Evolutionary conservation across 2,797 vertebrate genomes (phyloP).

Genomic region (Hemibagrus guttatus): DNA sequence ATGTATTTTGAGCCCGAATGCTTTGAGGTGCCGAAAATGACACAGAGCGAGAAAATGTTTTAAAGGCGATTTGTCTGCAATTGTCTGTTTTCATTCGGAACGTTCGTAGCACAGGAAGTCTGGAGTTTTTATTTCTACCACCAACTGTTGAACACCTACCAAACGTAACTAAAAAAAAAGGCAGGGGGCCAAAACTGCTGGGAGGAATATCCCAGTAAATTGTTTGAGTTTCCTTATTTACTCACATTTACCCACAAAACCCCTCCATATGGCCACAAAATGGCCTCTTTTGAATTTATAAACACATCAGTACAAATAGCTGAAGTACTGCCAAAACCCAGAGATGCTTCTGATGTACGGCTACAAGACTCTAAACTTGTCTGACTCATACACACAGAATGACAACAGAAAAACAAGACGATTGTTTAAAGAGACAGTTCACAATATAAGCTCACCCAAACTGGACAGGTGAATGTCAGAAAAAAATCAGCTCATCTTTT

Average conservation of each 20-base stretch:
- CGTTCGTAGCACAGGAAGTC: conserved; percentile 60
- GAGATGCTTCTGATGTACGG: conserved; percentile 18
- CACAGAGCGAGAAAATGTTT: conserved; percentile 60
- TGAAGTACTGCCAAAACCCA: conserved; percentile 57
- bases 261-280: conserved; percentile 38
- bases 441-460: too few relatives aligned
- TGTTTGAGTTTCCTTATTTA: conserved; percentile 53
- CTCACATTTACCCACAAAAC: conserved; percentile 45
- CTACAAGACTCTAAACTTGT: background rate
- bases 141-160: conserved; percentile 66
- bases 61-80: conserved; percentile 69
- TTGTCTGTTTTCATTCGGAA: conserved; percentile 66
- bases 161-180: conserved; percentile 64
- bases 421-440: background rate
- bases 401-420: background rate
- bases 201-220: conserved; percentile 51
- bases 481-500: too few relatives aligned
- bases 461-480: too few relatives aligned
- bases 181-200: conserved; percentile 54
- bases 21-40: conserved; percentile 57
- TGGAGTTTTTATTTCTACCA: conserved; percentile 65
- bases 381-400: background rate
- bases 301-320: conserved; percentile 71
- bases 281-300: conserved; percentile 49
- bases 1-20: conserved; percentile 43